A percentile compares a stretch with the other conserved stretches of the same genome.
Evolutionary conservation across 1,140 invertebrate genomes (phyloP).

Genomic region (Leptopilina clavipes): DNA sequence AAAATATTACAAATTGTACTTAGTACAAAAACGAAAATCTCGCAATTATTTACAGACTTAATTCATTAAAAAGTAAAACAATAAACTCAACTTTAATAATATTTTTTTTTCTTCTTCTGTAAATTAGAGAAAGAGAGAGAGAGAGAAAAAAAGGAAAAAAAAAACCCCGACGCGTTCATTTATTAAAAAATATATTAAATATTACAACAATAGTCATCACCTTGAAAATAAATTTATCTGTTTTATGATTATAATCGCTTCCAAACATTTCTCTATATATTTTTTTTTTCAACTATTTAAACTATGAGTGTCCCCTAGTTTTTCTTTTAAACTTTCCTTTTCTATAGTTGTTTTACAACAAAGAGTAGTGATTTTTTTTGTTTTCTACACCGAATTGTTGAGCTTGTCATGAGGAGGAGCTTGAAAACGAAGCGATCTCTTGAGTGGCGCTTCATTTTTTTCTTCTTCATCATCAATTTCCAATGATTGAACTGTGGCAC

Average conservation of each 20-base stretch:
- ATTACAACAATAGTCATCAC: slow-evolving; percentile 3
- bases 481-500: slow-evolving; percentile 41
- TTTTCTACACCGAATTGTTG: slow-evolving; percentile 50
- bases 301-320: neutral
- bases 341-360: neutral
- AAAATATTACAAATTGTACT: slow-evolving; percentile 59
- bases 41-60: slow-evolving; percentile 39
- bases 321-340: neutral
- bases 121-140: neutral
- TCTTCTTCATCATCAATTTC: slow-evolving; percentile 58
- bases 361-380: neutral
- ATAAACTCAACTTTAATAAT: slow-evolving; percentile 30
- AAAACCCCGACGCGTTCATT: neutral
- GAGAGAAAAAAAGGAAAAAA: no score
- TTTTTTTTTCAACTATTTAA: slow-evolving; percentile 35
- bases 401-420: slow-evolving; percentile 47
- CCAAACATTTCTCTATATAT: neutral
- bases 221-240: slow-evolving; percentile 26
- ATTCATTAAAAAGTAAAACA: slow-evolving; percentile 37
- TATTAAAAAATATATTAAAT: slow-evolving; percentile 30
- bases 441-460: slow-evolving; percentile 45
- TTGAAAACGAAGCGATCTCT: slow-evolving; percentile 52
- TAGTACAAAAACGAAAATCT: slow-evolving; percentile 53
- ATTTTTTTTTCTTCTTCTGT: neutral
- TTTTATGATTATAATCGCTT: no score